Conservation (phyloP, 2,113 vertebrate species). For the Cariama cristata region DNA sequence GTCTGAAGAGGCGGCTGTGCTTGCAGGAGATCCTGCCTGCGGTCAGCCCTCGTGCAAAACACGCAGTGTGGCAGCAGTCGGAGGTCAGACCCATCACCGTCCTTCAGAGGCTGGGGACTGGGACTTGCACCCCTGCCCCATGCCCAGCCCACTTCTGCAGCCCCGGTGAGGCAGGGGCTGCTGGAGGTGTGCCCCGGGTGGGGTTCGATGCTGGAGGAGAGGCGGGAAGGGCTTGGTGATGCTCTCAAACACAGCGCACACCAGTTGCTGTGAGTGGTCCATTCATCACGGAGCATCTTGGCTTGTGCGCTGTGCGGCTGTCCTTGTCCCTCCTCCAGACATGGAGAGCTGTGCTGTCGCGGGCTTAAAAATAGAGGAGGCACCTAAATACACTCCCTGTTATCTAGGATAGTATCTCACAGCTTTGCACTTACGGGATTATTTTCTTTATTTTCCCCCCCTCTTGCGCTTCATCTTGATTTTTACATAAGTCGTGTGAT, state of each 20-base stretch:
- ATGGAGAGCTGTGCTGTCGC: slow-evolving; percentile 46
- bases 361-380: slow-evolving; percentile 57
- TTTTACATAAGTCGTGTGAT: slow-evolving; percentile 32
- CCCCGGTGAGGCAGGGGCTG: not conserved
- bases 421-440: slow-evolving; percentile 1
- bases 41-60: not conserved
- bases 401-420: slow-evolving; percentile 40
- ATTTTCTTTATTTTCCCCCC: not conserved
- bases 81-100: not conserved
- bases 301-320: slow-evolving; percentile 38
- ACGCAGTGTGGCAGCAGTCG: rapidly evolving
- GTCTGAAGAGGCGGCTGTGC: not conserved
- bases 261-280: slow-evolving; percentile 60
- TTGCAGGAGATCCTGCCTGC: not conserved
- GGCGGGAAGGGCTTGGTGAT: not conserved
- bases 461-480: not conserved
- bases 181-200: not conserved
- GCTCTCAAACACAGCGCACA: slow-evolving; percentile 13
- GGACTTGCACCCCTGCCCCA: not conserved
- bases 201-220: not conserved
- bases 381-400: slow-evolving; percentile 20
- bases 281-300: slow-evolving; percentile 64
- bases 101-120: not conserved
- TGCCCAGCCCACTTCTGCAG: rapidly evolving
- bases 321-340: slow-evolving; percentile 70